Evolutionary conservation across 2,797 vertebrate species (phyloP).

Genomic region (Crossoptilon crossoptilon): DNA sequence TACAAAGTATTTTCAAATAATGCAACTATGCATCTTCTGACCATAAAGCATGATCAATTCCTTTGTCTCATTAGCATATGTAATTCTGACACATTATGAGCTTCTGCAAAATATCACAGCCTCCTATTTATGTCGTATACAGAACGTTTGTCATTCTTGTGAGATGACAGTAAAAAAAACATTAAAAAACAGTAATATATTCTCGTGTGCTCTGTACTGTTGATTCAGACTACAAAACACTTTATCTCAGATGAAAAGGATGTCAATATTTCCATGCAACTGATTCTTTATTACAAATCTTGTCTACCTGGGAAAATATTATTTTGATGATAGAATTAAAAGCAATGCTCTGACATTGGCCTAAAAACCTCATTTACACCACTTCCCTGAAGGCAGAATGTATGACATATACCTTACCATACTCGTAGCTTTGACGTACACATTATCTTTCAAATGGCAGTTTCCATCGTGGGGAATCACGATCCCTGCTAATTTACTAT

Average conservation of each 20-base stretch:
- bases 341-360: background rate
- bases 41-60: background rate
- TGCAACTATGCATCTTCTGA: background rate
- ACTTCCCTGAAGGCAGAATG: background rate
- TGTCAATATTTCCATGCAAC: background rate
- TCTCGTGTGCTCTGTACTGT: background rate
- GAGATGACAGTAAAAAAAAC: background rate
- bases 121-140: background rate
- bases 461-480: slow-evolving; percentile 93
- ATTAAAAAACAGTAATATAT: background rate
- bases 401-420: slow-evolving; percentile 87
- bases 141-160: background rate
- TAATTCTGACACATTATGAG: background rate
- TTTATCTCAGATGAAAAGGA: background rate
- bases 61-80: background rate
- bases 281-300: background rate
- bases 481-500: slow-evolving; percentile 95
- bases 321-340: background rate
- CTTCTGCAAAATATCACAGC: background rate
- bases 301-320: background rate
- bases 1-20: background rate
- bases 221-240: background rate
- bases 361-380: background rate
- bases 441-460: slow-evolving; percentile 93
- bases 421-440: slow-evolving; percentile 89